phyloP scores from a whole-genome alignment of 2,113 vertebrate genomes.

The Sorex araneus region DNA sequence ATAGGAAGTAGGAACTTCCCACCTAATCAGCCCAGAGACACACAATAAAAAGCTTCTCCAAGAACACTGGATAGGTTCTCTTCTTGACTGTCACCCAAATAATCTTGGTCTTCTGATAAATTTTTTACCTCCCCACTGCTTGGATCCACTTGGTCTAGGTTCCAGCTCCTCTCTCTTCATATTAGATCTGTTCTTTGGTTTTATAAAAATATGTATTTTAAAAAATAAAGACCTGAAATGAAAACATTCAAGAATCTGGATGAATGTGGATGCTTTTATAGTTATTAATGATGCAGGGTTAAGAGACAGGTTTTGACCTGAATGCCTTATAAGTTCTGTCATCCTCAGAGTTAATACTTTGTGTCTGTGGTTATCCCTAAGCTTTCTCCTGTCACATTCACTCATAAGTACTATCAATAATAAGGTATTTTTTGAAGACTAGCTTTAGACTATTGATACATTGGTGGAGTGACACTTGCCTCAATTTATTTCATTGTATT shows the following conservation, averaged over 20 bases:
- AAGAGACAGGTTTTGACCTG: constrained; percentile 40
- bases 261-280: background rate
- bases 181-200: constrained; percentile 25
- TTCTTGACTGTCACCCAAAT: no score
- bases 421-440: background rate
- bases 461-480: constrained; percentile 6
- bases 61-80: no score
- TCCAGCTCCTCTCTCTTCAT: no score
- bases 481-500: constrained; percentile 16
- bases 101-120: no score
- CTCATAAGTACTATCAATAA: background rate
- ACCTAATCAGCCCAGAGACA: no score
- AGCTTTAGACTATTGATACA: constrained; percentile 29
- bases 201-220: constrained; percentile 35
- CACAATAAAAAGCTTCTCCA: no score
- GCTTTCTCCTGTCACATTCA: constrained; percentile 7
- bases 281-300: background rate
- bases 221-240: constrained; percentile 13
- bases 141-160: no score
- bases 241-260: constrained; percentile 11
- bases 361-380: background rate
- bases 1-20: no score
- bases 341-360: background rate
- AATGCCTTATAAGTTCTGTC: background rate
- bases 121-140: no score